Percentiles rank a stretch among this genome's conserved stretches.
Conservation (phyloP, 2,113 vertebrate species). For the Candoia aspera region DNA sequence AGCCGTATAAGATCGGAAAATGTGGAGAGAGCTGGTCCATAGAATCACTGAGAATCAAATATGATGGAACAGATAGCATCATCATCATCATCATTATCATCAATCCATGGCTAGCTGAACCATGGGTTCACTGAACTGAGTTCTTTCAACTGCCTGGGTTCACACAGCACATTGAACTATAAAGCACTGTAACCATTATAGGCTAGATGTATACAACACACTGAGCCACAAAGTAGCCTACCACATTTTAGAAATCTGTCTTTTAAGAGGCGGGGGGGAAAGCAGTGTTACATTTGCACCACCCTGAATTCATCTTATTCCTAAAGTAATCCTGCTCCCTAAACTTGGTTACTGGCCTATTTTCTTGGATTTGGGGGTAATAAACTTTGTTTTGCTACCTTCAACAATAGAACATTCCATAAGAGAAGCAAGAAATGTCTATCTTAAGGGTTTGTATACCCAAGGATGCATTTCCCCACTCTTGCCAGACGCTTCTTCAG, state of each 20-base stretch:
- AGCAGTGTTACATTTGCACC: background rate
- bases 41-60: too few relatives aligned
- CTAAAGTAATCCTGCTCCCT: background rate
- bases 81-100: too few relatives aligned
- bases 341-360: background rate
- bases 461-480: too few relatives aligned
- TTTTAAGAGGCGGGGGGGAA: too few relatives aligned
- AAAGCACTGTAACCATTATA: background rate
- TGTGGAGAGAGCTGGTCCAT: too few relatives aligned
- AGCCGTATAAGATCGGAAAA: too few relatives aligned
- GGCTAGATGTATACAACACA: background rate
- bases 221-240: background rate
- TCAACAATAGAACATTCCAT: background rate
- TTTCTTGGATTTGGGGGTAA: background rate
- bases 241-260: background rate
- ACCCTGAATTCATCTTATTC: background rate
- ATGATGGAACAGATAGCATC: too few relatives aligned
- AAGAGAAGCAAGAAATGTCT: too few relatives aligned
- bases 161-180: background rate
- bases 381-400: background rate
- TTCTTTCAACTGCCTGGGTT: background rate
- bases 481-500: too few relatives aligned
- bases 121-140: background rate
- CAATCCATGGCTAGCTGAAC: background rate
- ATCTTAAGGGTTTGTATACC: too few relatives aligned